Conservation (phyloP, 2,113 vertebrate species). For the Microtus pennsylvanicus region DNA sequence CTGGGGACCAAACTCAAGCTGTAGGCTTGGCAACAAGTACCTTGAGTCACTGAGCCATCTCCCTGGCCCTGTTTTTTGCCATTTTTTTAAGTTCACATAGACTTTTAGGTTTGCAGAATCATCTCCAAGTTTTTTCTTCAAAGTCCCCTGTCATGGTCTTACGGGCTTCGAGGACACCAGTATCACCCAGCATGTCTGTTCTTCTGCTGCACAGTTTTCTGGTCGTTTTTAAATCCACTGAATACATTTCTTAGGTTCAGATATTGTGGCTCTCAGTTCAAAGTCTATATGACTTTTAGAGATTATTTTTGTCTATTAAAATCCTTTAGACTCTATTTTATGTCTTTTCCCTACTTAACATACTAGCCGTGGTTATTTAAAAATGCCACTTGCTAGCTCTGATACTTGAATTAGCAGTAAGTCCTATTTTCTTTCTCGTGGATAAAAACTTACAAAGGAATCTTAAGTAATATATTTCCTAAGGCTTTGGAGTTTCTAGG, state of each 20-base stretch:
- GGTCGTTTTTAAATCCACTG: neutral
- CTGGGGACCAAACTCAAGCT: too few species aligned
- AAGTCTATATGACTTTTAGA: neutral
- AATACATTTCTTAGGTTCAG: neutral
- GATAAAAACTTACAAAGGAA: neutral
- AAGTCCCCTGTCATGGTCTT: fast-evolving
- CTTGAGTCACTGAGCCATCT: neutral
- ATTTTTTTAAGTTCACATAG: neutral
- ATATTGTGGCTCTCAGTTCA: neutral
- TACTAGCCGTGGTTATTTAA: neutral
- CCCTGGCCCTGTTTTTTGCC: neutral
- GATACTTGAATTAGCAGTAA: neutral
- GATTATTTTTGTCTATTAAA: neutral
- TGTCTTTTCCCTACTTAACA: neutral
- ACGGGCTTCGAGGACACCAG: fast-evolving
- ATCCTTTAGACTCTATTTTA: neutral
- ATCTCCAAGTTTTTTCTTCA: fast-evolving
- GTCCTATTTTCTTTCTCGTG: neutral
- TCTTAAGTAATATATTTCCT: neutral
- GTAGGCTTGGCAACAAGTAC: neutral
- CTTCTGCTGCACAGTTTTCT: too few species aligned
- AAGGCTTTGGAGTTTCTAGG: neutral
- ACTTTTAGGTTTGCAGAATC: neutral
- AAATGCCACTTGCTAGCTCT: neutral
- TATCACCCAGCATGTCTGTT: fast-evolving